phyloP scores from a whole-genome alignment of 2,113 vertebrate genomes.

The Myiopsitta monachus region DNA sequence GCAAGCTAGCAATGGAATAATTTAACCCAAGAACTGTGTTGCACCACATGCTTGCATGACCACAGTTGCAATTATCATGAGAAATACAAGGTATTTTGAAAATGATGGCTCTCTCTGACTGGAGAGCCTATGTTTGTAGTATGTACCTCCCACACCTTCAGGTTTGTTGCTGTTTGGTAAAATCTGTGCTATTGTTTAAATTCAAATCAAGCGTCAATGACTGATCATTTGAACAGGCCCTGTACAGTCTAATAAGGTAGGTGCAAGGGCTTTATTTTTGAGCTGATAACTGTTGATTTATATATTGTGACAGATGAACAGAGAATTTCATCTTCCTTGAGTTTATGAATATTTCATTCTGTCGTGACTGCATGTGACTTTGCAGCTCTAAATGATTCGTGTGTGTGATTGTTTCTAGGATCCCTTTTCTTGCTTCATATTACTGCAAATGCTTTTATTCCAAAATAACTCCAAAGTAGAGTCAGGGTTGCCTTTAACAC shows the following conservation, averaged over 20 bases:
- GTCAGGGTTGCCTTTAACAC: constrained; percentile 16
- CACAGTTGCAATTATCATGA: neutral
- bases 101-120: neutral
- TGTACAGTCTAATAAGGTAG: neutral
- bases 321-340: constrained; percentile 32
- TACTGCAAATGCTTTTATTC: constrained; percentile 47
- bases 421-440: neutral
- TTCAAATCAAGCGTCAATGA: neutral
- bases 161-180: neutral
- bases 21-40: neutral
- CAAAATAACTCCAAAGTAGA: constrained; percentile 51
- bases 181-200: constrained; percentile 53
- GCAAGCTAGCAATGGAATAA: neutral
- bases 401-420: constrained; percentile 22
- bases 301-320: neutral
- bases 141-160: neutral
- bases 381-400: neutral
- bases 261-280: neutral
- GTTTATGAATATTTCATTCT: constrained; percentile 70
- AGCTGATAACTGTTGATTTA: neutral
- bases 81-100: neutral
- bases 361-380: constrained; percentile 52
- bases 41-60: neutral
- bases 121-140: neutral
- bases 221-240: neutral